A percentile compares a stretch with the other conserved stretches of the same genome.
Conservation (phyloP, 1,140 invertebrate genomes). For the Aphis craccivora region DNA sequence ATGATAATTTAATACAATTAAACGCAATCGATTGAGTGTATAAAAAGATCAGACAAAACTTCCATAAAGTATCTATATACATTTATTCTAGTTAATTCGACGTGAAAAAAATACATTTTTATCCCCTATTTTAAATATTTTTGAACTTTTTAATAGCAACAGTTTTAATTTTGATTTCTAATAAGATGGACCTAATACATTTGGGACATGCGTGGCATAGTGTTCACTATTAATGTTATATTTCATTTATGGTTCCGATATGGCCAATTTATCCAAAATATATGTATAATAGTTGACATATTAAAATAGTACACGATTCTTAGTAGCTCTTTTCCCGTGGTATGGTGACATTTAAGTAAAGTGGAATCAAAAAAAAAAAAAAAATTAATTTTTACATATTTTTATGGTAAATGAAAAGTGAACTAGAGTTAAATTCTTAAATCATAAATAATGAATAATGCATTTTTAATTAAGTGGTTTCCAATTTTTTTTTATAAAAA, state of each 20-base stretch:
- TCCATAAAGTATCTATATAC: background rate
- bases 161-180: background rate
- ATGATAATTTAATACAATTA: constrained; percentile 24
- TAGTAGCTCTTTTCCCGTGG: background rate
- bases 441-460: background rate
- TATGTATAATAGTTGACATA: background rate
- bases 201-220: background rate
- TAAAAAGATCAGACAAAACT: background rate
- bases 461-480: no score
- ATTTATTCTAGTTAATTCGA: background rate
- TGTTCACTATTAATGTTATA: background rate
- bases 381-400: background rate
- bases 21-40: background rate
- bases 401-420: background rate
- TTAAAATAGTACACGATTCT: background rate
- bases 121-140: background rate
- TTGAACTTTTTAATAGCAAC: background rate
- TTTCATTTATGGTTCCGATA: background rate
- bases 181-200: background rate
- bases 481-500: background rate
- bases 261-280: background rate
- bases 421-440: background rate
- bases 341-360: background rate
- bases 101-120: background rate
- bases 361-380: background rate